Evolutionary conservation across 2,113 vertebrate species (phyloP), one percentile per base, ranked within the genome.

Genomic region (Rhizomys pruinosus): DNA sequence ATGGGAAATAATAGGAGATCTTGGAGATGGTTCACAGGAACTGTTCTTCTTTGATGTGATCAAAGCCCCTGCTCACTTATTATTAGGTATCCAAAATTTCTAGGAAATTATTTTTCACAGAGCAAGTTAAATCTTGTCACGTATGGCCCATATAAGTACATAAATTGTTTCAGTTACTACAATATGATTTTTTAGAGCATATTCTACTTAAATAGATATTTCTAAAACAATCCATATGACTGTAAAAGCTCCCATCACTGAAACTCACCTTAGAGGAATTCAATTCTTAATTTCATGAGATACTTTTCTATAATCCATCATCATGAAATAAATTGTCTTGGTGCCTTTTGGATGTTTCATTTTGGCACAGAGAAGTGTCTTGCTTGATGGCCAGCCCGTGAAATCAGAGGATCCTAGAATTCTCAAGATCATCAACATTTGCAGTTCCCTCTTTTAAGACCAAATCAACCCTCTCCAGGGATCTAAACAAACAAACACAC

Each of bases 381-480:
- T 85, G 12, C 85, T 59, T 82, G 37, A 77, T 16, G 29, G 88
- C 93, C 87, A 91, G 96, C 94, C 97, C 93, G 93, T 96, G 91
- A 72, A 97, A 97, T 63, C 47, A 86, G 96, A 90, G 97, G 95
- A 97, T 95, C 86, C 84, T 86, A 22, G 73, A 91, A 20, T 97
- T 79, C 80, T 93, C n/a, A 47, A 74, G 88, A 95, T 96, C 95
- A 95, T 96, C 93, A 96, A 25, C 5, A 1, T 76, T 12, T 69
- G 34, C 25, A 11, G 39, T 37, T 25, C 0, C 17, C 0, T 0
- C 61, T 17, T 34, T 93, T 90, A 52, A 88, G 59, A 23, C 79
- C 8, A 86, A 32, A 76, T 77, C 79, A 17, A 1, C 71, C 71
- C 69, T 95, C 92, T 93, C 85, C 16, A 6, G 90, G 78, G 34